Evolutionary conservation across 2,113 vertebrate species (phyloP), one percentile per base, ranked within the genome.

Genomic region (Onychostruthus taczanowskii): DNA sequence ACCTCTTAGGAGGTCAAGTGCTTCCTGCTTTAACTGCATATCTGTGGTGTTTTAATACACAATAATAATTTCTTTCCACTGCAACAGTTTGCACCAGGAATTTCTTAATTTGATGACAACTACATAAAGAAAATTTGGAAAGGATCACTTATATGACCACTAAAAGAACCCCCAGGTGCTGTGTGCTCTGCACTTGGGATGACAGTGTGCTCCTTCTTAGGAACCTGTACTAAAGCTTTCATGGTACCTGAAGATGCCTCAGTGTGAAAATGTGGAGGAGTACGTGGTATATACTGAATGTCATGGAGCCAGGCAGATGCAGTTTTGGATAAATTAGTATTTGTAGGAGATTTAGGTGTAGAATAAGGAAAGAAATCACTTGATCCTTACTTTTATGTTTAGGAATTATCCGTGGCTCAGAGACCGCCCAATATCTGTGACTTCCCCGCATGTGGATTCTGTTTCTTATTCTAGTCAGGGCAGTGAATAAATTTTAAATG

Each of bases 401-500:
- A 84, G 89, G 91, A 94, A 92, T 95, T 89, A 90, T 6, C 55
- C 37, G 61, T 56, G 80, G 86, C 89, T 96, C 66, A 84, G 91
- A 64, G 66, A 64, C 64, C 0, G 39, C 73, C 91, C 76, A 78
- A 19, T 56, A 41, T 61, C 87, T 46, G 73, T 84, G 95, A 68
- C 89, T 95, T 92, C 83, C 84, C 52, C 69, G 59, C 49, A 77
- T 52, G 64, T 70, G 76, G 84, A 56, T 87, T 64, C 84, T 84
- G 72, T 87, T 95, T 96, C 91, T 88, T 84, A 84, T 90, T 94
- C 94, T n/a, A 72, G 89, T 84, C 18, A 37, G 66, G 74, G 74
- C 89, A 76, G 77, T 56, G 95, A 89, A 95, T 95, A 94, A 79
- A 96, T 97, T 95, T 96, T 89, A 84, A 93, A 97, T 97, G 94